These are phyloP conservation scores for Anoplius nigerrimus DNA, from an alignment of 2,888 invertebrate genomes.

Conservation along the genomic window DNA sequence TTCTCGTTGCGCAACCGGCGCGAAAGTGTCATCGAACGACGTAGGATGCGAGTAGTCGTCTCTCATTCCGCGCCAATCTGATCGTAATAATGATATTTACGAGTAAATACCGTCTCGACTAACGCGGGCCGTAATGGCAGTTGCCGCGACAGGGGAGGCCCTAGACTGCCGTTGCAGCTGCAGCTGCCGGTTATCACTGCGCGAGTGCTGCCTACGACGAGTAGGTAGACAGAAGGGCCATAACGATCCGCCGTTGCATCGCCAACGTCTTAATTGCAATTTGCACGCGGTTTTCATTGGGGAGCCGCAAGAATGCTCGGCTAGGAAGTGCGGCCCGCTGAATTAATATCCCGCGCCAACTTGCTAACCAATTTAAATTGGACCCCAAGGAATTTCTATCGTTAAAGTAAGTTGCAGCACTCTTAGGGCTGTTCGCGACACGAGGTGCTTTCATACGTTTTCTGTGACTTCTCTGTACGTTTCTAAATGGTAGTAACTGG, in stretches of 20 bases:
- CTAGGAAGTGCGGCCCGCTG: not conserved
- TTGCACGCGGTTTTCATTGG: constrained; percentile 29
- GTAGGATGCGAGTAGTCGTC: too few relatives aligned
- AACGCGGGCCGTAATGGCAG: constrained; percentile 50
- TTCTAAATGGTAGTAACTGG: too few relatives aligned
- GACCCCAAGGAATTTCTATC: too few relatives aligned
- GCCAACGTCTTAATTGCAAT: constrained; percentile 50
- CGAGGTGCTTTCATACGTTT: too few relatives aligned
- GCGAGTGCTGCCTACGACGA: constrained; percentile 53
- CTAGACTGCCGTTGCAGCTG: constrained; percentile 63
- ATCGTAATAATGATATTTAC: not conserved
- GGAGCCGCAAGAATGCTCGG: not conserved
- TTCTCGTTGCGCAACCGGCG: too few relatives aligned
- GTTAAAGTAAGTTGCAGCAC: too few relatives aligned
- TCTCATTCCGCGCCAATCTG: too few relatives aligned
- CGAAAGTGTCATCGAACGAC: too few relatives aligned
- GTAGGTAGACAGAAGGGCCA: constrained; percentile 25
- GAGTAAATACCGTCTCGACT: not conserved
- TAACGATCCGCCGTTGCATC: constrained; percentile 47
- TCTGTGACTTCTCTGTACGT: too few relatives aligned
- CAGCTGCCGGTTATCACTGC: constrained; percentile 70
- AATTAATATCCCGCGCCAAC: not conserved
- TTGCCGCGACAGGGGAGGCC: constrained; percentile 60
- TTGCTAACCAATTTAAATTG: too few relatives aligned
- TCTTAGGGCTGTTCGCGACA: too few relatives aligned